phyloP scores from a whole-genome alignment of 2,113 vertebrate genomes.

The Leptocoma aspasia region DNA sequence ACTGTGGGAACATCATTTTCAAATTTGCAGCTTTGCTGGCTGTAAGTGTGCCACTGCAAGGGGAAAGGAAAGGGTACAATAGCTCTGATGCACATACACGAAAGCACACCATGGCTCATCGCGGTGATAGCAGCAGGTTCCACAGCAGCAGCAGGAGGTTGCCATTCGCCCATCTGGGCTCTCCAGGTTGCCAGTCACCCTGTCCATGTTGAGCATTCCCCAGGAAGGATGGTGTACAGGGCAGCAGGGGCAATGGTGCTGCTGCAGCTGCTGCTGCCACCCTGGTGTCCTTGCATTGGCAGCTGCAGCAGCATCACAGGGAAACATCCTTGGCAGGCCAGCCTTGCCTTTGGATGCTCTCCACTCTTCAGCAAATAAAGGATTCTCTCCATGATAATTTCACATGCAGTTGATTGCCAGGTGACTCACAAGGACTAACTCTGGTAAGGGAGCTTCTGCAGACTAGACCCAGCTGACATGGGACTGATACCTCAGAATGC shows the following conservation, averaged over 20 bases:
- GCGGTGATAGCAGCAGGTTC: background rate
- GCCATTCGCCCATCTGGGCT: background rate
- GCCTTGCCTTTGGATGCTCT: background rate
- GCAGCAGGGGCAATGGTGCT: background rate
- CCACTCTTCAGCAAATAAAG: background rate
- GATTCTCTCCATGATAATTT: background rate
- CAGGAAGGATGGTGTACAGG: fast-evolving
- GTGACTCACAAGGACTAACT: background rate
- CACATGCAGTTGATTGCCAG: background rate
- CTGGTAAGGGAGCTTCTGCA: background rate
- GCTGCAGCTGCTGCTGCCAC: background rate
- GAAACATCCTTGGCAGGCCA: background rate
- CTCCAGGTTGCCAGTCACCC: background rate
- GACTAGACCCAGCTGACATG: background rate
- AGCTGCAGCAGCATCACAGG: background rate
- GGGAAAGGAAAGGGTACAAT: background rate
- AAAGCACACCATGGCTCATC: fast-evolving
- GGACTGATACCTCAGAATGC: background rate
- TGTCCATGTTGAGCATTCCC: background rate
- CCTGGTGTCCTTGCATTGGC: background rate
- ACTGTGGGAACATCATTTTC: background rate
- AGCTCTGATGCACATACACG: fast-evolving
- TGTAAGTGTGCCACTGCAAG: background rate
- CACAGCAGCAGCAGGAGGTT: background rate
- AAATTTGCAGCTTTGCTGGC: background rate